Evolutionary conservation across 2,797 vertebrate species (phyloP).

Genomic region (Cottoperca gobio): DNA sequence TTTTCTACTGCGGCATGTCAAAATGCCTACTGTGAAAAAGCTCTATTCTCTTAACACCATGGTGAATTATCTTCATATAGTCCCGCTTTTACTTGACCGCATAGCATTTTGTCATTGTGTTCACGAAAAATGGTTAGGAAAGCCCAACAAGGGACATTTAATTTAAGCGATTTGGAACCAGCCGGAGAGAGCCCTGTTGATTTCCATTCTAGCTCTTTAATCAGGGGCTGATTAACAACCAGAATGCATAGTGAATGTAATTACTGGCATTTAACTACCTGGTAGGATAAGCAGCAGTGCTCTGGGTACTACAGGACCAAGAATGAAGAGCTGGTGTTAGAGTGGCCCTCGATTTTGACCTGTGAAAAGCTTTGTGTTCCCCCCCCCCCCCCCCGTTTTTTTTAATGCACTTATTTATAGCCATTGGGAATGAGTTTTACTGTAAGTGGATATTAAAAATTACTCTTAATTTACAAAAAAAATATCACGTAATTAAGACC

Average conservation of each 20-base stretch:
- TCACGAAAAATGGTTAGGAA: slow-evolving; percentile 29
- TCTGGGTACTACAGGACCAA: not conserved
- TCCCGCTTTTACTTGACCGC: slow-evolving; percentile 2
- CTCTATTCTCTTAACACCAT: not conserved
- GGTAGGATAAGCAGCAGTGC: slow-evolving; percentile 23
- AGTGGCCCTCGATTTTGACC: not conserved
- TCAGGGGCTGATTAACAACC: slow-evolving; percentile 63
- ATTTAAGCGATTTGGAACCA: slow-evolving; percentile 50
- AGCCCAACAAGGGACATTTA: slow-evolving; percentile 50
- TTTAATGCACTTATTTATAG: not conserved
- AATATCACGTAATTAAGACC: not conserved
- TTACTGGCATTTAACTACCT: slow-evolving; percentile 60
- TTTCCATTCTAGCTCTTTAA: slow-evolving; percentile 62
- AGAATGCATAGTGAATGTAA: slow-evolving; percentile 67
- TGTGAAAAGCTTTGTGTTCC: not conserved
- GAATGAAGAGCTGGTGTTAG: not conserved
- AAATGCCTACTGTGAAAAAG: not conserved
- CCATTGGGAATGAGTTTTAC: not conserved
- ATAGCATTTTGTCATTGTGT: slow-evolving; percentile 16
- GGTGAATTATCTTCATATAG: slow-evolving; percentile 2
- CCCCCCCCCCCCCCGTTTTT: not conserved
- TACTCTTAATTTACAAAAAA: not conserved
- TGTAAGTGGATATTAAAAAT: not conserved
- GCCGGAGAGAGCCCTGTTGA: slow-evolving; percentile 49
- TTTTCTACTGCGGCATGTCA: not conserved